Conservation (phyloP, 1,140 invertebrate species). For the Heliconius nattereri region DNA sequence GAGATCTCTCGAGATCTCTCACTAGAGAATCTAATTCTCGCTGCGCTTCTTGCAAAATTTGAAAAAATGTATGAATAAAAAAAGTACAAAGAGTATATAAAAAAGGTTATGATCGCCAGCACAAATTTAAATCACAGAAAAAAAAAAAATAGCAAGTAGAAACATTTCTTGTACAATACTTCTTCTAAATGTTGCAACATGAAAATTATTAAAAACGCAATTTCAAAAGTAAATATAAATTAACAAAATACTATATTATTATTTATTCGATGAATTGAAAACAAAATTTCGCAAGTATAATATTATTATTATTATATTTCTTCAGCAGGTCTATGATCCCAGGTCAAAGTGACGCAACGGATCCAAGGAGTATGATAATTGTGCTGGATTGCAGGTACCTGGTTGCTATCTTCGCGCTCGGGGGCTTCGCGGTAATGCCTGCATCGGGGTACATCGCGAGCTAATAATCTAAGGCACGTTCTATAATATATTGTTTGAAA, state of each 20-base stretch:
- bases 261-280: neutral
- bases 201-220: neutral
- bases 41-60: too few relatives aligned
- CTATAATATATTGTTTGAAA: slow-evolving; percentile 45
- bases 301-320: slow-evolving; percentile 10
- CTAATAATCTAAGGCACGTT: slow-evolving; percentile 44
- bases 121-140: too few relatives aligned
- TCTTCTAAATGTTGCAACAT: neutral
- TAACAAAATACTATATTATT: neutral
- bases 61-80: too few relatives aligned
- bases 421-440: slow-evolving; percentile 54
- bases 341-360: slow-evolving; percentile 40
- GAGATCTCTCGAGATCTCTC: too few relatives aligned
- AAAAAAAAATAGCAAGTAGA: too few relatives aligned
- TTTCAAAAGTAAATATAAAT: neutral
- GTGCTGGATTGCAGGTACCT: slow-evolving; percentile 52
- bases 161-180: neutral
- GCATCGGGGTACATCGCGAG: slow-evolving; percentile 50
- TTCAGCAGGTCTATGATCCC: slow-evolving; percentile 6
- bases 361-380: slow-evolving; percentile 61
- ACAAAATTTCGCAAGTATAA: neutral
- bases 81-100: too few relatives aligned
- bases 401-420: slow-evolving; percentile 56
- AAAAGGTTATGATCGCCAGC: too few relatives aligned
- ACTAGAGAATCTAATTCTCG: too few relatives aligned